Evolutionary conservation across 2,888 invertebrate genomes (phyloP), one percentile per base, ranked within the genome.

Genomic region (Tetragonula carbonaria): DNA sequence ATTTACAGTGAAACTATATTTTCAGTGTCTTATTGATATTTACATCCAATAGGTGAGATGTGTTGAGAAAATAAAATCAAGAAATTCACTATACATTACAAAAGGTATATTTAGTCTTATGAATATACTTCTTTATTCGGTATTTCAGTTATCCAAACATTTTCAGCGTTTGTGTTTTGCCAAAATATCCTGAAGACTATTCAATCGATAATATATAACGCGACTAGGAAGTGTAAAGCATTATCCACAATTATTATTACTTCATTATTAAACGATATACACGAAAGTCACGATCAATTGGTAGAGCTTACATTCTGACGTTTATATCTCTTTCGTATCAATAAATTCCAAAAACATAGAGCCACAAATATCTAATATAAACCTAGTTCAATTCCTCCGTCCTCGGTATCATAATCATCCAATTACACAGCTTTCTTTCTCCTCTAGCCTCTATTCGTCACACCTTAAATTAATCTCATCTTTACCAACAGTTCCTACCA

Each of bases 321-420:
- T 4, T 33, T 38, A 2, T 3, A 57, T n/a, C 8, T 8, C 16
- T 16, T 3, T 13, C 0, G 4, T 18, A 28, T 62, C 50, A 14
- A 62, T 62, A 73, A 50, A 28, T 45, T 4, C n/a, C 3, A 45
- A 62, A 62, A 28, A 59, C 50, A 50, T 18, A 28, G 70, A 33
- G 28, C 28, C 55, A 38, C 38, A 11, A 62, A 50, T 66, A 63
- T 45, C 59, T 55, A 72, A 75, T 51, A 68, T 51, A 82, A 75
- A 72, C 50, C 1, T n/a, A 53, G 14, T 4, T 28, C 45, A 21
- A 45, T 45, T 38, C 57, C 6, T 16, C 33, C 16, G 16, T 65
- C 8, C 14, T 23, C 11, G 16, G 51, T 11, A n/a, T 38, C 14
- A n/a, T 55, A 1, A 13, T 67, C 38, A 65, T 51, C 23, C n/a